Evolutionary conservation across 30 jellyfish, hydroid and myxozoan species (phyloP).

Genomic region (Mastigias papua): DNA sequence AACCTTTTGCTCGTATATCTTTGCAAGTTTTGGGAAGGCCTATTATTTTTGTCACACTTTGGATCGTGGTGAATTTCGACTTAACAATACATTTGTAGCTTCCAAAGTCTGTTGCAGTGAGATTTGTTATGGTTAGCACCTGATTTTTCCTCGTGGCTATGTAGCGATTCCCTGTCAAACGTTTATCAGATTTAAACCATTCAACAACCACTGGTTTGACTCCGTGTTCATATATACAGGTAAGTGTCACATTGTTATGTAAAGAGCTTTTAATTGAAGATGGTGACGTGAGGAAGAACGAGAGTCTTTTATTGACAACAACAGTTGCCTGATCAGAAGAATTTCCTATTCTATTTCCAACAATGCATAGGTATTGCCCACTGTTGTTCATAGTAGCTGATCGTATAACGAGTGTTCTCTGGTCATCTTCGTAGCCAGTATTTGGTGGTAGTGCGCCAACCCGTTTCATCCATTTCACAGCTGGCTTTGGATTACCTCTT

Average conservation of each 20-base stretch:
- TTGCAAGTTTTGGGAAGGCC: slow-evolving; percentile 5
- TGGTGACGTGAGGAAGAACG: slow-evolving; percentile 21
- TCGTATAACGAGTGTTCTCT: background rate
- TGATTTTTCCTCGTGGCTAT: background rate
- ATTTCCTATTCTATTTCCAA: slow-evolving; percentile 3
- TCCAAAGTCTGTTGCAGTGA: background rate
- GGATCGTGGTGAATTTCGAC: background rate
- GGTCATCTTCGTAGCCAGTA: background rate
- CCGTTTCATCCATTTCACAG: background rate
- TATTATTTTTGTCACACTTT: background rate
- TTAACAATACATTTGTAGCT: slow-evolving; percentile 3
- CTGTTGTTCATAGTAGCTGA: background rate
- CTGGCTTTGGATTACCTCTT: slow-evolving; percentile 29
- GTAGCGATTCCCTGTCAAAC: background rate
- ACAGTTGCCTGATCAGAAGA: slow-evolving; percentile 5
- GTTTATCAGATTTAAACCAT: slow-evolving; percentile 20
- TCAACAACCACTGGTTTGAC: slow-evolving; percentile 7
- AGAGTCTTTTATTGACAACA: background rate
- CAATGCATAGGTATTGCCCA: slow-evolving; percentile 42
- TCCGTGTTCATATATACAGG: slow-evolving; percentile 22
- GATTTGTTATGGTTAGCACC: background rate
- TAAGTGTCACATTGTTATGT: background rate
- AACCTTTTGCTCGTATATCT: slow-evolving; percentile 12
- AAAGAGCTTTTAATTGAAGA: background rate
- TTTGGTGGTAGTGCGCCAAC: background rate